Percentiles rank a stretch among this genome's conserved stretches.
These are phyloP conservation scores for Eupithecia insigniata DNA, from an alignment of 2,888 invertebrate species.

Conservation along the genomic window DNA sequence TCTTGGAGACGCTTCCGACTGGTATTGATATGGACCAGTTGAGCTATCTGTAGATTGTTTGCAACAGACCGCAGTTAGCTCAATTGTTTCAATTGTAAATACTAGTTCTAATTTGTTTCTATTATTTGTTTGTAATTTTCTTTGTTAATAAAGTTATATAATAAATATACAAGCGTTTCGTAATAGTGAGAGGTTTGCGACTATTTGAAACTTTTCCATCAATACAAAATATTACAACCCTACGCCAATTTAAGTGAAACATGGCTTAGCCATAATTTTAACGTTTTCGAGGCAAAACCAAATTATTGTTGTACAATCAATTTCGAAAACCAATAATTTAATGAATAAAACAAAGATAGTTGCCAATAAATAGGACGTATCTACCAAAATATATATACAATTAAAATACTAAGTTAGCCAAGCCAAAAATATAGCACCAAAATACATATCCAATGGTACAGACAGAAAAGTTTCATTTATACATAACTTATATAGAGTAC, in stretches of 20 bases:
- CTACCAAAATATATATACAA: constrained; percentile 68
- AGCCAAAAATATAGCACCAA: constrained; percentile 83
- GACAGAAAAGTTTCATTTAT: constrained; percentile 79
- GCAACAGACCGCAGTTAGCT: too few species aligned
- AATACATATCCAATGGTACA: constrained; percentile 72
- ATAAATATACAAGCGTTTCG: background rate
- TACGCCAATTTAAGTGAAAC: constrained; percentile 67
- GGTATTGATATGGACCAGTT: too few species aligned
- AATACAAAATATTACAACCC: constrained; percentile 66
- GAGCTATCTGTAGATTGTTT: too few species aligned
- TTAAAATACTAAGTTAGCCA: constrained; percentile 79
- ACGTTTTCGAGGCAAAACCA: constrained; percentile 48
- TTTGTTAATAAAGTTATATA: too few species aligned
- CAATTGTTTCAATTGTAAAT: too few species aligned
- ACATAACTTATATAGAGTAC: constrained; percentile 42
- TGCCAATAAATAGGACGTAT: constrained; percentile 71
- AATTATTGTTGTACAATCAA: constrained; percentile 44
- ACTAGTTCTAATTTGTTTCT: too few species aligned
- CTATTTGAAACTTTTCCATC: constrained; percentile 79
- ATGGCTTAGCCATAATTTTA: constrained; percentile 68
- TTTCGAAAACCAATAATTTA: constrained; percentile 47
- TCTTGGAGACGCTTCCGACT: too few species aligned
- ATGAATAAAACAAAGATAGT: constrained; percentile 62
- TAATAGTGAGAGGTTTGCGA: constrained; percentile 68
- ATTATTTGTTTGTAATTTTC: too few species aligned